Base-by-base conservation (phyloP, 2,888 invertebrate species). In the Poecilobothrus nobilitatus region DNA sequence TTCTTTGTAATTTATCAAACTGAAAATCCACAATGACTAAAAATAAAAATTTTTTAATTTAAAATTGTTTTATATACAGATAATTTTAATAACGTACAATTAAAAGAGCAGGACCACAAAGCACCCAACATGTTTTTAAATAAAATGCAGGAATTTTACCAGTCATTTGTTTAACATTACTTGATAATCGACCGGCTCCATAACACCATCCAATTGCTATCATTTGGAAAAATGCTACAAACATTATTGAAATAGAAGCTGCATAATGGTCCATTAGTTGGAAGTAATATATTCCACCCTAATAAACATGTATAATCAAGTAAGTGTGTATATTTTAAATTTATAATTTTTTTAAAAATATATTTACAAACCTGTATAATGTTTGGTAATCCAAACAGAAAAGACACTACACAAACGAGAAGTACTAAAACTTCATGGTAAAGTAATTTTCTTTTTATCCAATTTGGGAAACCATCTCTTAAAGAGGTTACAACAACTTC, bases 401-500 rank as follows among this genome's bases (percentile, higher is more conserved):
- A 91, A 67, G 95, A 94, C 68, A 94, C 84, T 20, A 89, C 83
- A 78, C 94, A 95, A 68, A 95, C 90, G 70, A 91, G 84, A 62
- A 95, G 83, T 44, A 95, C 95, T 70, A 95, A 82, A 70, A 95
- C 84, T 81, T 95, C 95, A 77, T 95, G 94, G 77, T 92, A 92
- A 74, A 92, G 89, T 68, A 95, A 84, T 76, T 88, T 87, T 74
- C 86, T 90, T 76, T 91, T 90, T 70, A 95, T 92, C 89, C 91
- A 91, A 72, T 89, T 88, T 0, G 93, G 92, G 80, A 95, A 95
- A 34, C 94, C 94, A 78, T 96, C 96, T 83, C 95, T 94, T 75
- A 96, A 90, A 8, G 95, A 93, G 3, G 95, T 95, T 2, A 95
- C 92, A 3, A 96, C 93, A 8, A 95, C 95, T 84, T 96, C 95